Evolutionary conservation across 2,113 vertebrate species (phyloP).

Genomic region (Eretmochelys imbricata): DNA sequence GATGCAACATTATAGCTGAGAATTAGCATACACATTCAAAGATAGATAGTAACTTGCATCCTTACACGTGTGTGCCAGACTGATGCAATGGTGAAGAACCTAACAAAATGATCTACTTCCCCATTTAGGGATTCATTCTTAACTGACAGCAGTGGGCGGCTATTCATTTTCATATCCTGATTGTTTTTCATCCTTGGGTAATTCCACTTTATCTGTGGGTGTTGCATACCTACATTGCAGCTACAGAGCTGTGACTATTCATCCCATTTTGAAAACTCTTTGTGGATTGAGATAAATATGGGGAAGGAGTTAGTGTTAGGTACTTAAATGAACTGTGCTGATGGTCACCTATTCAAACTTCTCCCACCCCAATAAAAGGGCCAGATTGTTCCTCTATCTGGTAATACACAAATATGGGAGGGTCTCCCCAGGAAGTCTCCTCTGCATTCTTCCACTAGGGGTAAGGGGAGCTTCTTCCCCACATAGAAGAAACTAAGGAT

Average conservation of each 20-base stretch:
- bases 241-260: background rate
- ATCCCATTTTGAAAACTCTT: background rate
- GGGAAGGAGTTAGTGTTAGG: background rate
- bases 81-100: background rate
- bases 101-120: background rate
- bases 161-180: background rate
- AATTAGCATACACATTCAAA: constrained; percentile 17
- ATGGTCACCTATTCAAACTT: background rate
- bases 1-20: background rate
- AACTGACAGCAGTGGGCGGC: background rate
- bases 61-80: background rate
- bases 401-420: background rate
- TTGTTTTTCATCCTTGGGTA: background rate
- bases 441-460: background rate
- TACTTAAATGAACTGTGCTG: background rate
- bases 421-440: background rate
- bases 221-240: background rate
- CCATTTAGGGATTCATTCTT: background rate
- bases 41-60: background rate
- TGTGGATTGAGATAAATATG: background rate
- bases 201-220: background rate
- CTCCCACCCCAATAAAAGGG: background rate
- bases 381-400: background rate
- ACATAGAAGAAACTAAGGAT: background rate
- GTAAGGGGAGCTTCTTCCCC: background rate